phyloP scores from a whole-genome alignment of 2,113 vertebrate species.

The Quiscalus mexicanus region DNA sequence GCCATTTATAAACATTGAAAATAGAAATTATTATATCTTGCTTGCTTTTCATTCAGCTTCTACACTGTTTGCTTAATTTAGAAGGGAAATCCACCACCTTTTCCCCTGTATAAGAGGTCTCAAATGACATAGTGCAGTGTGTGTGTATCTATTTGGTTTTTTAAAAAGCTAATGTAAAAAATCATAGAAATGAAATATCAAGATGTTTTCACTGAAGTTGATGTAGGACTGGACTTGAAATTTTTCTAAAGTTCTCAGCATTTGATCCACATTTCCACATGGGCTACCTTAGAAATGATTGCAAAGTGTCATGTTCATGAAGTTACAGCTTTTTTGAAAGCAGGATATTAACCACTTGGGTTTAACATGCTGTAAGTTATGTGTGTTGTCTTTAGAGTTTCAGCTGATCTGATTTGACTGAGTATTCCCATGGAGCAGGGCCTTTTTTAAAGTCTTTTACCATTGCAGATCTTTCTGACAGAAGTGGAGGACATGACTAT shows the following conservation, averaged over 20 bases:
- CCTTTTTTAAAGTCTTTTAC: not conserved
- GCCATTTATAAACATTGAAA: not conserved
- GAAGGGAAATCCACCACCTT: not conserved
- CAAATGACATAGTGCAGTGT: not conserved
- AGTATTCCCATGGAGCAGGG: not conserved
- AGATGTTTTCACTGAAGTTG: not conserved
- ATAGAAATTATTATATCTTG: not conserved
- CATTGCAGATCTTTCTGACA: conserved; percentile 80
- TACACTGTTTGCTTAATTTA: not conserved
- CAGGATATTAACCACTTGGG: not conserved
- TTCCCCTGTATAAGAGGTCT: not conserved
- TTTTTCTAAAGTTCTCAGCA: not conserved
- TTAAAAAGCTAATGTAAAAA: not conserved
- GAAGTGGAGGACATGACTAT: conserved; percentile 68
- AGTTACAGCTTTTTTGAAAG: not conserved
- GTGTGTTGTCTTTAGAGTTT: not conserved
- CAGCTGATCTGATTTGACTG: not conserved
- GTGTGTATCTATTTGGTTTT: not conserved
- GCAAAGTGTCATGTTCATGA: not conserved
- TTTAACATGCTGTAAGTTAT: not conserved
- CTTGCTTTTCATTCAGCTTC: not conserved
- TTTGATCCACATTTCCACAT: not conserved
- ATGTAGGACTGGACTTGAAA: not conserved
- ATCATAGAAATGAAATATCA: not conserved
- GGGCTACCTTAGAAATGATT: not conserved